Evolutionary conservation across 2,797 vertebrate genomes (phyloP).

Genomic region (Labeo calbasu): DNA sequence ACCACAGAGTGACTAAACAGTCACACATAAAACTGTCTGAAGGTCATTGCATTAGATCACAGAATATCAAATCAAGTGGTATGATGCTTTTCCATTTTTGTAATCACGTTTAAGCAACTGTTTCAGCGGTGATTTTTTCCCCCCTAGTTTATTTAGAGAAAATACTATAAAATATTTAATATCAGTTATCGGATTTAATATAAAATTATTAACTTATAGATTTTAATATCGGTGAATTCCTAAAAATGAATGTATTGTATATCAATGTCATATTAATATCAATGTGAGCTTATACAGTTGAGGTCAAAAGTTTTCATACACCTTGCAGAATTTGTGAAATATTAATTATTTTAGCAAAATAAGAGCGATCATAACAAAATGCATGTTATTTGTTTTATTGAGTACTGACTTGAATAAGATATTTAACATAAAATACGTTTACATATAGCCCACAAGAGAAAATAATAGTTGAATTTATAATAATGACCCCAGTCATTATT

Average conservation of each 20-base stretch:
- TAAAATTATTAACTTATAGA: background rate
- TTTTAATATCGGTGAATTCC: background rate
- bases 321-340: no score
- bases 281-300: no score
- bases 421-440: no score
- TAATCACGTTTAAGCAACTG: background rate
- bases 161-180: background rate
- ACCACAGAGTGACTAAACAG: background rate
- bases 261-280: background rate
- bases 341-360: no score
- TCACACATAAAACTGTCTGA: slow-evolving; percentile 1
- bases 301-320: no score
- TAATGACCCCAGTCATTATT: no score
- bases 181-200: background rate
- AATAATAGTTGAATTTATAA: no score
- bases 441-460: no score
- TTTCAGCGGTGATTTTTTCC: background rate
- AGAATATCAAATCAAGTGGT: slow-evolving; percentile 16
- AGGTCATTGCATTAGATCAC: background rate
- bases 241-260: background rate
- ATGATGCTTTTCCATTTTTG: slow-evolving; percentile 4
- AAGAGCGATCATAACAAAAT: no score
- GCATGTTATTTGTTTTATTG: no score
- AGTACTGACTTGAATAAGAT: no score
- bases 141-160: background rate